These are phyloP conservation scores for Eudyptes chrysolophus DNA, from an alignment of 2,113 vertebrate genomes.

Conservation along the genomic window DNA sequence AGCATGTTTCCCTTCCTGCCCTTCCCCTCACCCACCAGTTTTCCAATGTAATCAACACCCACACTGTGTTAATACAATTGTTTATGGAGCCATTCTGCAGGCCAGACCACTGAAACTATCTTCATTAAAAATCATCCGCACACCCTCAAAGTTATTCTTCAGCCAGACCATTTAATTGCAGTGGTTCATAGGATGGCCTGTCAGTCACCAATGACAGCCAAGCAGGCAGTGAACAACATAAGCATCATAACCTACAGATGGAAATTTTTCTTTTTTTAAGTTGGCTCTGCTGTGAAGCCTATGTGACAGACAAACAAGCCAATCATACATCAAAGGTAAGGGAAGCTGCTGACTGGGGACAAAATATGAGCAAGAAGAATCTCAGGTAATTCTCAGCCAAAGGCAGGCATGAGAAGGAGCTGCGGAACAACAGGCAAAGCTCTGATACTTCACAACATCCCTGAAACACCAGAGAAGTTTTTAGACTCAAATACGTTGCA, in stretches of 20 bases:
- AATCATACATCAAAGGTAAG: background rate
- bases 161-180: background rate
- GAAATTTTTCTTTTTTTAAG: background rate
- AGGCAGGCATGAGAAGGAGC: background rate
- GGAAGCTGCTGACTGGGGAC: background rate
- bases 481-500: background rate
- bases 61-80: background rate
- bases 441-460: background rate
- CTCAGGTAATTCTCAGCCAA: background rate
- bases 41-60: background rate
- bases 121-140: background rate
- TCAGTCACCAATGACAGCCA: background rate
- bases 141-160: background rate
- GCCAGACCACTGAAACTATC: background rate
- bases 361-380: background rate
- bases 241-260: background rate
- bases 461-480: background rate
- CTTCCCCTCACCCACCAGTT: background rate
- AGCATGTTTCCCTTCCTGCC: background rate
- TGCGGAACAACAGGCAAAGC: background rate
- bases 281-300: background rate
- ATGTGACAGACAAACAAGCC: background rate
- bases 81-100: background rate
- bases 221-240: background rate
- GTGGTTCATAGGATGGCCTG: background rate